phyloP scores from a whole-genome alignment of 2,888 invertebrate species.

The Orchesellides sinensis region DNA sequence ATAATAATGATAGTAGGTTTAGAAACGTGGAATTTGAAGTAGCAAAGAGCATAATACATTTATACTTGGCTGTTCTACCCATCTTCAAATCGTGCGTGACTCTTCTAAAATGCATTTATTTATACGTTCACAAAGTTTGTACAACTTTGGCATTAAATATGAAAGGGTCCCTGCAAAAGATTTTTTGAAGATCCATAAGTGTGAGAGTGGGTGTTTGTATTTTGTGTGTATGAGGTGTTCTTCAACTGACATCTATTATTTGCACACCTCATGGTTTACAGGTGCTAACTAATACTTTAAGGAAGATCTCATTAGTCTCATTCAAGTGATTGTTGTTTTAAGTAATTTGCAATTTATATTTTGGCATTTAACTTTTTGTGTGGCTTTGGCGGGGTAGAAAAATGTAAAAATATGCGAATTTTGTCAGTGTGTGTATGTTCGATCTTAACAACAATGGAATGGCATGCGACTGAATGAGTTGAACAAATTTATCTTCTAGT shows the following conservation, averaged over 20 bases:
- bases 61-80: no score
- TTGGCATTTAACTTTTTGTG: neutral
- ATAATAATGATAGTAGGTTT: no score
- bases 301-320: conserved; percentile 13
- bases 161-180: neutral
- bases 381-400: neutral
- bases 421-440: neutral
- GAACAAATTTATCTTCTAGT: neutral
- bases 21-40: no score
- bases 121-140: neutral
- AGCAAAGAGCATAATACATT: no score
- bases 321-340: neutral
- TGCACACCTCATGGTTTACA: conserved; percentile 3
- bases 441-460: neutral
- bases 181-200: neutral
- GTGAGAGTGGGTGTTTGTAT: neutral
- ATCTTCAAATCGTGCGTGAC: no score
- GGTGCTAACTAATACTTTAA: conserved; percentile 1
- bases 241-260: neutral
- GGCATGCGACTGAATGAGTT: neutral
- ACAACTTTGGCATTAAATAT: neutral
- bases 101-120: no score
- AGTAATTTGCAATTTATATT: conserved; percentile 5
- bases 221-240: neutral
- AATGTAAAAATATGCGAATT: no score